These are phyloP conservation scores for Lepidocyrtinus sp. DNA, from an alignment of 2,888 invertebrate genomes.

Conservation along the genomic window DNA sequence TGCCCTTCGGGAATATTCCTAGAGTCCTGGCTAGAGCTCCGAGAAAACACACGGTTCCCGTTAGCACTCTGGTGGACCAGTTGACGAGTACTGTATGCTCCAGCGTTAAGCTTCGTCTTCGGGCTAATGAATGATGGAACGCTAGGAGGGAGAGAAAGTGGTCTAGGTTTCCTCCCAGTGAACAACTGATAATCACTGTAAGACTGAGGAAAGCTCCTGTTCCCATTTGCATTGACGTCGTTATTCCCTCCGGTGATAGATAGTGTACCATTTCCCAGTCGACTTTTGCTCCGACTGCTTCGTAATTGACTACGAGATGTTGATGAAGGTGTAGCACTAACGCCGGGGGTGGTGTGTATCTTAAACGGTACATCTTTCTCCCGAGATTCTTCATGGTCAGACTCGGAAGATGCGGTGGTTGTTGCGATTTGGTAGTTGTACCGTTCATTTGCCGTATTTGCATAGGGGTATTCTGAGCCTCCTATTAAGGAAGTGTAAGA, in stretches of 20 bases:
- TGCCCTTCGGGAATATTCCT: conserved; percentile 62
- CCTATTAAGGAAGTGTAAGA: conserved; percentile 46
- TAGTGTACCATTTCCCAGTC: conserved; percentile 27
- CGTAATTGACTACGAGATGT: conserved; percentile 44
- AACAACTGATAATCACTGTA: conserved; percentile 66
- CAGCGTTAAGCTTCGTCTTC: too few relatives aligned
- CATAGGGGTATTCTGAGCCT: conserved; percentile 61
- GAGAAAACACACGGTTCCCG: conserved; percentile 40
- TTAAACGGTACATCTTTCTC: conserved; percentile 22
- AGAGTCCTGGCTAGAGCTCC: neutral
- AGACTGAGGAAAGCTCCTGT: conserved; percentile 60
- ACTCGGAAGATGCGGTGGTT: conserved; percentile 47
- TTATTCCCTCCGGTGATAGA: conserved; percentile 20
- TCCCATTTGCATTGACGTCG: conserved; percentile 54
- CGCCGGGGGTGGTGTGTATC: conserved; percentile 10
- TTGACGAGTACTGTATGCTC: too few relatives aligned
- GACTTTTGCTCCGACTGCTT: conserved; percentile 34
- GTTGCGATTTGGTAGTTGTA: conserved; percentile 17
- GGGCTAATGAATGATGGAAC: conserved; percentile 38
- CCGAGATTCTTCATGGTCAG: conserved; percentile 46
- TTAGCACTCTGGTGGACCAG: conserved; percentile 31
- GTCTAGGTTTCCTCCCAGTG: conserved; percentile 66
- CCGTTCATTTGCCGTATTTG: conserved; percentile 50
- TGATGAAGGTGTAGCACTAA: conserved; percentile 19
- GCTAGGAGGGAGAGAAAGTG: conserved; percentile 65